These are phyloP conservation scores for Melopsittacus undulatus DNA, from an alignment of 2,797 vertebrate species.

Conservation along the genomic window DNA sequence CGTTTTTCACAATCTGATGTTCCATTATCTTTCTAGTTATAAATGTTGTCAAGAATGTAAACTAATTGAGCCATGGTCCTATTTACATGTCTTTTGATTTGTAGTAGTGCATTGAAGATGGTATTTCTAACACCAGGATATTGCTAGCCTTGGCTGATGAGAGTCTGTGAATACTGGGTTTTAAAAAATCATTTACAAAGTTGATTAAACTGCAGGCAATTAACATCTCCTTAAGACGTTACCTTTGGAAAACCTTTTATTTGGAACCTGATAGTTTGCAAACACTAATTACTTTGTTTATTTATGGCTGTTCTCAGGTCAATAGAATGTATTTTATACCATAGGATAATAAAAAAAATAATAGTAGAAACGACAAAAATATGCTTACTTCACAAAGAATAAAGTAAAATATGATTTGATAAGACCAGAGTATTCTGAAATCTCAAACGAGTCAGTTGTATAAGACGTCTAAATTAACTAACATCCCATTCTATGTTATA, in stretches of 20 bases:
- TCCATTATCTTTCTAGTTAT: background rate
- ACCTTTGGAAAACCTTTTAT: background rate
- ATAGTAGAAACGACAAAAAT: background rate
- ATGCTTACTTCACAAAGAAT: background rate
- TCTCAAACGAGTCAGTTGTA: background rate
- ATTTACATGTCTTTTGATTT: background rate
- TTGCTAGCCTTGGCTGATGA: background rate
- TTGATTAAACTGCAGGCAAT: background rate
- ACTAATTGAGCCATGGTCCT: background rate
- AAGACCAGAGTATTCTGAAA: background rate
- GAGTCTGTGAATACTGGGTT: background rate
- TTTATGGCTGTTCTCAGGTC: background rate
- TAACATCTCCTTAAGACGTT: background rate
- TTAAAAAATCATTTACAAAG: background rate
- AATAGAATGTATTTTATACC: background rate
- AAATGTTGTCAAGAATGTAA: background rate
- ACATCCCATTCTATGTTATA: accelerated
- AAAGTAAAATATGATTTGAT: background rate
- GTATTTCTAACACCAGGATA: background rate
- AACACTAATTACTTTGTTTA: background rate
- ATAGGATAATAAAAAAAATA: background rate
- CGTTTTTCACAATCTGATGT: background rate
- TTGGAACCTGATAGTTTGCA: background rate
- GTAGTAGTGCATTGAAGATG: background rate
- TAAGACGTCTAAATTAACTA: background rate